phyloP scores from a whole-genome alignment of 2,888 invertebrate species.

The Acronicta psi region DNA sequence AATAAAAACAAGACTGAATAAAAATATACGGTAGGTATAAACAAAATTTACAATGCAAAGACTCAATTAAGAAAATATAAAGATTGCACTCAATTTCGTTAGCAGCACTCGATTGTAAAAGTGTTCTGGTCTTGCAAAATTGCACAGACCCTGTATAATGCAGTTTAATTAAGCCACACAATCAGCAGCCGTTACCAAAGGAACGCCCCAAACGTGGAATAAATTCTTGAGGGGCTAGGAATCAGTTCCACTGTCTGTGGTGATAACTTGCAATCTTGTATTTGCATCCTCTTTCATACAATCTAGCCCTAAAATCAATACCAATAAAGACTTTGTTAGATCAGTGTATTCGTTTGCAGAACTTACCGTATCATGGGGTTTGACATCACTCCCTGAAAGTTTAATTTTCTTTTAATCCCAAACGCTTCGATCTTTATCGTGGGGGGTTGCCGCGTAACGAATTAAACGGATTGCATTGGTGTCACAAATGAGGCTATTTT shows the following conservation, averaged over 20 bases:
- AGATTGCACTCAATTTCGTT: conserved; percentile 50
- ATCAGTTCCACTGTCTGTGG: conserved; percentile 77
- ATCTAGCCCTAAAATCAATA: conserved; percentile 49
- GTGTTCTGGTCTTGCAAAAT: conserved; percentile 59
- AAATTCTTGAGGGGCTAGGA: conserved; percentile 82
- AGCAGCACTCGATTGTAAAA: conserved; percentile 50
- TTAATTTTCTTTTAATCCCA: conserved; percentile 89
- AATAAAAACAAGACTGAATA: conserved; percentile 12
- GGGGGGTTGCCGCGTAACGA: conserved; percentile 85
- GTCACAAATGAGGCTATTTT: conserved; percentile 87
- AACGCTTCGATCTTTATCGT: conserved; percentile 84
- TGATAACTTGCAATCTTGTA: conserved; percentile 63
- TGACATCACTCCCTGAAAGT: conserved; percentile 82
- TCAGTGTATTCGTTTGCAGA: conserved; percentile 31
- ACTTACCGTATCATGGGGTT: conserved; percentile 72
- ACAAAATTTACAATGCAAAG: conserved; percentile 31
- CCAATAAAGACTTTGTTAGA: conserved; percentile 41
- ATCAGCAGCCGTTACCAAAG: conserved; percentile 85
- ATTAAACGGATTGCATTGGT: conserved; percentile 87
- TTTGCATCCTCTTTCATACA: conserved; percentile 16
- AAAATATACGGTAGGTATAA: conserved; percentile 19
- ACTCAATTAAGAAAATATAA: conserved; percentile 47
- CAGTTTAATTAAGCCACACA: conserved; percentile 86
- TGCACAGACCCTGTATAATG: conserved; percentile 78
- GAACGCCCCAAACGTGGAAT: conserved; percentile 85